Evolutionary conservation across 2,888 invertebrate species (phyloP), one percentile per base, ranked within the genome.

Genomic region (Thera obeliscata): DNA sequence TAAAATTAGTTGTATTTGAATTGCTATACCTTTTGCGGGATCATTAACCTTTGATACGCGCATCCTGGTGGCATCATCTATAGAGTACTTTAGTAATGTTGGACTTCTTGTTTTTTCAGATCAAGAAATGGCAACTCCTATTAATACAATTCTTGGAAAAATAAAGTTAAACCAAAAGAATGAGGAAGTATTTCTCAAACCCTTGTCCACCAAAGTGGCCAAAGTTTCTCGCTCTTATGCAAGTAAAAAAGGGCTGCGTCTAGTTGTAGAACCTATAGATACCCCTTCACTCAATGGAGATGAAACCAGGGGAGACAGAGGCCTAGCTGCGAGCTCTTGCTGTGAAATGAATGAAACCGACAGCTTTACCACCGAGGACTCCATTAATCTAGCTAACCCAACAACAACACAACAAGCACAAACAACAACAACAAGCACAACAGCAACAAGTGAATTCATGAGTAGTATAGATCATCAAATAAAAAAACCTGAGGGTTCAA

Each of bases 141-240:
- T 64, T 41, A 11, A 64, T 35, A 49, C 55, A 7, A 58, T 68
- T 50, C 64, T 68, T 50, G 49, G 61, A 61, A 64, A 64, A 50
- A 68, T 68, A 7, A 61, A 61, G 56, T 61, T 68, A 7, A 56
- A 57, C 55, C 22, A n/a, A 12, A 22, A 22, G 22, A 52, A 50
- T 35, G 52, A 58, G 22, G 43, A 36, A 61, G 36, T 56, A 22
- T 52, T 38, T 46, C 52, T 36, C 3, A 41, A 43, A 46, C 46
- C 49, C 1, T 43, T 41, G 11, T 8, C 33, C 11, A 43, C 50
- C 2, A 43, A 35, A 57, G n/a, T 50, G 5, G 5, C 11, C 9
- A 36, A 46, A 50, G 11, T 5, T 11, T 9, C 33, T 12, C 33
- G 46, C 22, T 5, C 12, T 2, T 33, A 52, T 9, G 2, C 33